These are phyloP conservation scores for Rhynchophorus ferrugineus DNA, from an alignment of 1,140 invertebrate species.

Conservation along the genomic window DNA sequence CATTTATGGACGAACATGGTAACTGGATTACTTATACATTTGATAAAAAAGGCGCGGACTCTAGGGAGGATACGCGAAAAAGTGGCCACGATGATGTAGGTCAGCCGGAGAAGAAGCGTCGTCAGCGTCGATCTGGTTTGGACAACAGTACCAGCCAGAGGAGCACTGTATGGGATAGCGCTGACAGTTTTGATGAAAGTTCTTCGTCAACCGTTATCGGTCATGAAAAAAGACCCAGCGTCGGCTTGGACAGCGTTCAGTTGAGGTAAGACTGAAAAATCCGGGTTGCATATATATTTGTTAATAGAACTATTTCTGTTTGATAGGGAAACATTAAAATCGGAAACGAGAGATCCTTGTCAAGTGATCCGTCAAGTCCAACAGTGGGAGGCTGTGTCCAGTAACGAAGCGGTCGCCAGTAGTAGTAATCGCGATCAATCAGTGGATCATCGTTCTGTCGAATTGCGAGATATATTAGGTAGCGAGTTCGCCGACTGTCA, in stretches of 20 bases:
- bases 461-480: background rate
- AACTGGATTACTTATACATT: slow-evolving; percentile 79
- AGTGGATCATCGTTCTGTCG: slow-evolving; percentile 12
- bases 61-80: too few species aligned
- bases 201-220: slow-evolving; percentile 25
- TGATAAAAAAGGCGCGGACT: slow-evolving; percentile 62
- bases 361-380: slow-evolving; percentile 6
- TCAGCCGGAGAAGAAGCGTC: slow-evolving; percentile 3
- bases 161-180: slow-evolving; percentile 33
- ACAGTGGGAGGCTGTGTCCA: slow-evolving; percentile 7
- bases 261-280: slow-evolving; percentile 3
- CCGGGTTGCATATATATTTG: too few species aligned
- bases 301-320: background rate
- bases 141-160: slow-evolving; percentile 11
- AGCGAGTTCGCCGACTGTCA: background rate
- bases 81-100: too few species aligned
- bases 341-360: background rate
- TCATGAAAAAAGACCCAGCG: slow-evolving; percentile 7
- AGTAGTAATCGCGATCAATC: too few species aligned
- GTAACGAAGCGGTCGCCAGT: background rate
- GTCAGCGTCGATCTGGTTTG: slow-evolving; percentile 4
- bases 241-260: slow-evolving; percentile 10
- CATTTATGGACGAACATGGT: slow-evolving; percentile 65
- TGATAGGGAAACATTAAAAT: too few species aligned
- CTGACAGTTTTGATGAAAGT: slow-evolving; percentile 23